Evolutionary conservation across 2,113 vertebrate species (phyloP).

Genomic region (Chlamydotis undulata): DNA sequence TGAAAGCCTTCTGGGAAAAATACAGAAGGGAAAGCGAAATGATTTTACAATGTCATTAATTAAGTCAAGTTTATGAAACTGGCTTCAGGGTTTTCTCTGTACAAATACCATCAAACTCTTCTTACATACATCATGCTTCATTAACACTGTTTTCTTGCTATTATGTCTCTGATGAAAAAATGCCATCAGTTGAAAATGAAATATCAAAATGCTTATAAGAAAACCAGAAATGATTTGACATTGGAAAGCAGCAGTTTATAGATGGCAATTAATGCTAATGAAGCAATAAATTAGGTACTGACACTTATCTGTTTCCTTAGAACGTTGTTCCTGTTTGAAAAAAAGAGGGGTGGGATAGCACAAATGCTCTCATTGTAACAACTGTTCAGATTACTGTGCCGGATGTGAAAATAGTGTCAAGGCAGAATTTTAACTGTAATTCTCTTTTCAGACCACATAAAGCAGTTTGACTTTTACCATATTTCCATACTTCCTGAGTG

Average conservation of each 20-base stretch:
- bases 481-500: not conserved
- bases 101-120: conserved; percentile 49
- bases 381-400: not conserved
- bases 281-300: not conserved
- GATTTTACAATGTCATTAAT: conserved; percentile 62
- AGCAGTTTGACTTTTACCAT: not conserved
- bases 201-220: not conserved
- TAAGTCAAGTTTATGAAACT: conserved; percentile 61
- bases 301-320: not conserved
- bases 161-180: conserved; percentile 37
- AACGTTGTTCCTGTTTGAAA: not conserved
- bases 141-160: conserved; percentile 21
- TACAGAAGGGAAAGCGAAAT: conserved; percentile 69
- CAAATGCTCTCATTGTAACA: not conserved
- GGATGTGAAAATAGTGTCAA: not conserved
- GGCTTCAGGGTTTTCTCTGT: conserved; percentile 45
- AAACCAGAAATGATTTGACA: not conserved
- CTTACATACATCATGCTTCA: conserved; percentile 29
- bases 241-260: not conserved
- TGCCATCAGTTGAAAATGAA: conserved; percentile 26
- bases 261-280: not conserved
- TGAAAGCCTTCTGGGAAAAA: conserved; percentile 70
- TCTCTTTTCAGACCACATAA: not conserved
- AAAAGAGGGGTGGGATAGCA: not conserved
- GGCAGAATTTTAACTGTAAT: not conserved